phyloP scores from a whole-genome alignment of 2,113 vertebrate species.

The Spea multiplicata region DNA sequence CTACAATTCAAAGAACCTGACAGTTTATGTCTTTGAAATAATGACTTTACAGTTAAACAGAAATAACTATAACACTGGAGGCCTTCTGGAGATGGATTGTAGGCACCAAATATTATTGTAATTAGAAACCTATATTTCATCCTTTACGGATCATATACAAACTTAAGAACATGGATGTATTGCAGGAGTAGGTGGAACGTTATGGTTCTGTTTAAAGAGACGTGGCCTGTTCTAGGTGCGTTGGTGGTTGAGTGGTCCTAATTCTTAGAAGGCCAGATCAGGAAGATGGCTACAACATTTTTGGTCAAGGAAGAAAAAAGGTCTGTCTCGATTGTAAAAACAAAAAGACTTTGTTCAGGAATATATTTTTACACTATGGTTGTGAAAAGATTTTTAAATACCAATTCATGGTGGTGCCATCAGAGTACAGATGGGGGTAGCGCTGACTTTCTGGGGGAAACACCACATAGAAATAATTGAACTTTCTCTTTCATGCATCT shows the following conservation, averaged over 20 bases:
- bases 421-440: background rate
- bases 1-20: background rate
- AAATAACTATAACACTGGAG: background rate
- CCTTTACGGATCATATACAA: background rate
- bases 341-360: background rate
- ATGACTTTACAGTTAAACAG: conserved; percentile 4
- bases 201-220: too few relatives aligned
- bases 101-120: conserved; percentile 24
- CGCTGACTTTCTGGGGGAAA: background rate
- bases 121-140: conserved; percentile 1
- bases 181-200: background rate
- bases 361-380: background rate
- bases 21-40: conserved; percentile 9
- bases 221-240: too few relatives aligned
- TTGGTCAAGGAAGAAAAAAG: too few relatives aligned
- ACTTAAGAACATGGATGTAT: background rate
- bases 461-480: conserved; percentile 2
- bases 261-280: too few relatives aligned
- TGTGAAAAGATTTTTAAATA: background rate
- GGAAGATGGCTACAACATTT: too few relatives aligned
- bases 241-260: too few relatives aligned
- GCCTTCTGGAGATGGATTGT: conserved; percentile 10
- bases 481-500: background rate
- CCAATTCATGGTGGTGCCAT: too few relatives aligned
- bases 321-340: background rate